A percentile compares a stretch with the other conserved stretches of the same genome.
phyloP scores from a whole-genome alignment of 1,140 invertebrate genomes.

The Atta cephalotes region DNA sequence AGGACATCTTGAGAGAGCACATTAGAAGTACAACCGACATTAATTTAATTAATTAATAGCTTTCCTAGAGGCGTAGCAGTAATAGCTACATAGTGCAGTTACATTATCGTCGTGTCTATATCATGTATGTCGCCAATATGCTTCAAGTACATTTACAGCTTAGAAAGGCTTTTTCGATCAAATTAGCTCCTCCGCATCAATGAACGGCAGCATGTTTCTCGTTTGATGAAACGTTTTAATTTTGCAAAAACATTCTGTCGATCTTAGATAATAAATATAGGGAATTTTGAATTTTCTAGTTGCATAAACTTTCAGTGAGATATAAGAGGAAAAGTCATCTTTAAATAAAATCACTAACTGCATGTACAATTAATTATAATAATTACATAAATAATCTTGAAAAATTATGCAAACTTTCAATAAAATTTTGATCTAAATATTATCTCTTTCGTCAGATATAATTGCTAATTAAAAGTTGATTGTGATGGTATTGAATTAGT shows the following conservation, averaged over 20 bases:
- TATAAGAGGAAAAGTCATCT: background rate
- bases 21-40: background rate
- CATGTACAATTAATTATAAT: background rate
- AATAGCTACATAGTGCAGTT: background rate
- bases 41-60: slow-evolving; percentile 52
- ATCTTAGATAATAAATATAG: background rate
- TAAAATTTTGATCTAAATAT: slow-evolving; percentile 16
- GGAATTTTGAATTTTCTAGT: background rate
- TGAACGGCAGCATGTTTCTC: background rate
- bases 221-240: background rate
- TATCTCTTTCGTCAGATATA: background rate
- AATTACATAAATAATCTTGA: slow-evolving; percentile 14
- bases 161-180: slow-evolving; percentile 22
- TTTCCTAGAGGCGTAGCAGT: slow-evolving; percentile 8
- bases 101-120: background rate
- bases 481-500: background rate
- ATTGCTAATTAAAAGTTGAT: background rate
- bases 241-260: background rate
- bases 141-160: background rate
- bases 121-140: background rate
- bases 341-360: background rate
- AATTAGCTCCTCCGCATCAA: slow-evolving; percentile 19
- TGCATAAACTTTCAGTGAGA: background rate
- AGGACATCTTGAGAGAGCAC: background rate
- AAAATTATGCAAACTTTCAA: background rate